A percentile compares a stretch with the other conserved stretches of the same genome.
Evolutionary conservation across 2,113 vertebrate species (phyloP).

Genomic region (Gymnocephalus cernua): DNA sequence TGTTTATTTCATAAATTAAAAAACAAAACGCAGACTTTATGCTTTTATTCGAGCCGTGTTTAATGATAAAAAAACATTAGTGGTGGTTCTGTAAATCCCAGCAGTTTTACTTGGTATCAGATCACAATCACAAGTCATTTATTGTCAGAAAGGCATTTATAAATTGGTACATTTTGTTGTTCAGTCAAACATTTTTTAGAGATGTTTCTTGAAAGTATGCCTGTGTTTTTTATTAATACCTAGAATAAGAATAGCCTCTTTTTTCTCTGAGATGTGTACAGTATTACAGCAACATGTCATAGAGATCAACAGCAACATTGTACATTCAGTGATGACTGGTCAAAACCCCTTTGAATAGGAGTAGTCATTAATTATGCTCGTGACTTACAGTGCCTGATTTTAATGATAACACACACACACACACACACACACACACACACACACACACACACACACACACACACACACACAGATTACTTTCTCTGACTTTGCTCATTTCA

Average conservation of each 20-base stretch:
- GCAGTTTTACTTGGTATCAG: slow-evolving; percentile 24
- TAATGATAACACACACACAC: slow-evolving; percentile 34
- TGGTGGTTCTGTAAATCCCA: slow-evolving; percentile 31
- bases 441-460: slow-evolving; percentile 31
- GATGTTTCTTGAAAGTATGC: slow-evolving; percentile 32
- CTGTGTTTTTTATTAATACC: slow-evolving; percentile 57
- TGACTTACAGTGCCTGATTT: slow-evolving; percentile 52
- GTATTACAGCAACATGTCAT: slow-evolving; percentile 36
- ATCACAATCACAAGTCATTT: slow-evolving; percentile 46
- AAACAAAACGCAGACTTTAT: slow-evolving; percentile 14
- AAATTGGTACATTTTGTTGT: slow-evolving; percentile 18
- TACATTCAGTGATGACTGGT: slow-evolving; percentile 71
- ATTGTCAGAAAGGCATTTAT: slow-evolving; percentile 36
- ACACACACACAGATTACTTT: slow-evolving; percentile 29
- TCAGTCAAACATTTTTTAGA: slow-evolving; percentile 31
- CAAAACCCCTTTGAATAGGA: slow-evolving; percentile 34
- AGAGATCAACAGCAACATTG: slow-evolving; percentile 50
- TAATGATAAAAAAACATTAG: slow-evolving; percentile 47
- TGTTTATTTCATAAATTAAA: background rate
- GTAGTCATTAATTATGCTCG: slow-evolving; percentile 36
- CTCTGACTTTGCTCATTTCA: slow-evolving; percentile 49
- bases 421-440: slow-evolving; percentile 32
- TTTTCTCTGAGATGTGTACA: slow-evolving; percentile 45
- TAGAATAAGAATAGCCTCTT: slow-evolving; percentile 58
- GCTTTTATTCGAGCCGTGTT: slow-evolving; percentile 21